Percentiles rank a stretch among this genome's conserved stretches.
Conservation (phyloP, 2,888 invertebrate genomes). For the Anodontia alba region DNA sequence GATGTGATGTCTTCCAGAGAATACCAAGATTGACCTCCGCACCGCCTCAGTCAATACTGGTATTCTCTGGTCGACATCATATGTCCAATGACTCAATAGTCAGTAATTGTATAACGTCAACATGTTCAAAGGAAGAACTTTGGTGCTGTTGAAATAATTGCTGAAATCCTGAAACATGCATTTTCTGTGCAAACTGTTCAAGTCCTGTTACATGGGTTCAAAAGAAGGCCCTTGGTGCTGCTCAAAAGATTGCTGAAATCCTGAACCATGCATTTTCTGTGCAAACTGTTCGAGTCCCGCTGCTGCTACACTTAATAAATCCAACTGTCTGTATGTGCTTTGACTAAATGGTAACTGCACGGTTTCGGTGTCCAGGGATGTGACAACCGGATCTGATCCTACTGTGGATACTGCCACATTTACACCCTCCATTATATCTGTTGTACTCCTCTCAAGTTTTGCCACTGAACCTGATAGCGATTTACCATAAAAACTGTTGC, state of each 20-base stretch:
- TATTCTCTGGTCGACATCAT: no score
- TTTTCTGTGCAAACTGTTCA: neutral
- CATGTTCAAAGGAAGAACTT: neutral
- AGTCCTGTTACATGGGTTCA: neutral
- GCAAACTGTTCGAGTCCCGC: slow-evolving; percentile 3
- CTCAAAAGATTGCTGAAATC: neutral
- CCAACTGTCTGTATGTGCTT: slow-evolving; percentile 6
- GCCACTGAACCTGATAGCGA: neutral
- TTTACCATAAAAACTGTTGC: neutral
- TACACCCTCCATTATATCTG: neutral
- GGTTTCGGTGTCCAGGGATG: neutral
- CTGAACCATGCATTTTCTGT: neutral
- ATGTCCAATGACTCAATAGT: no score
- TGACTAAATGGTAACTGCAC: neutral
- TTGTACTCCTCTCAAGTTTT: neutral
- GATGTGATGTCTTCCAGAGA: no score
- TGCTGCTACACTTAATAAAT: slow-evolving; percentile 1
- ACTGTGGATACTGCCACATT: neutral
- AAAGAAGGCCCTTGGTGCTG: neutral
- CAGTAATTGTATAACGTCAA: no score
- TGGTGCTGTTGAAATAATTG: neutral
- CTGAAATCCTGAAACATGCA: neutral
- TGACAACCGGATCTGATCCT: neutral
- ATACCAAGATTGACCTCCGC: no score
- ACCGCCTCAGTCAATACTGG: no score